phyloP scores from a whole-genome alignment of 2,888 invertebrate species.

The Nemurella pictetii region DNA sequence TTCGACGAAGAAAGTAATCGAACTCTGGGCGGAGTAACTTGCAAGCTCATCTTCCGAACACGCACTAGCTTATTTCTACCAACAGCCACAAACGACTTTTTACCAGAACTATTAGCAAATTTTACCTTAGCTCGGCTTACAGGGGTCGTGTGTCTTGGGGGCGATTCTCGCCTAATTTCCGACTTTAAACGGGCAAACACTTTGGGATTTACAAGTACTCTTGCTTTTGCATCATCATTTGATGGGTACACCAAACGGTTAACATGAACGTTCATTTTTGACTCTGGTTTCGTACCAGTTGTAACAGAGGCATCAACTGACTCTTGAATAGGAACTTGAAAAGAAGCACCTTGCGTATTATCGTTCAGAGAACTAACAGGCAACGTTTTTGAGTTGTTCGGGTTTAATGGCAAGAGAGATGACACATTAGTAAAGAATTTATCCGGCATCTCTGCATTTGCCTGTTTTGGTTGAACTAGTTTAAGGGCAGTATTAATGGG shows the following conservation, averaged over 20 bases:
- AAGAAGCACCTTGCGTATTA: background rate
- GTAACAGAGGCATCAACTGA: no score
- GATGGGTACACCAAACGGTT: background rate
- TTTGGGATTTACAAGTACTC: slow-evolving; percentile 35
- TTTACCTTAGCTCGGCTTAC: slow-evolving; percentile 4
- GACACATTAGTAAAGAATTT: no score
- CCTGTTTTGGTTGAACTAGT: no score
- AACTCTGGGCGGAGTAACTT: background rate
- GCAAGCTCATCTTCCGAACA: background rate
- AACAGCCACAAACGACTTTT: slow-evolving; percentile 4
- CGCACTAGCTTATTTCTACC: slow-evolving; percentile 32
- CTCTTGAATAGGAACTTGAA: background rate
- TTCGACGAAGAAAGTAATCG: background rate
- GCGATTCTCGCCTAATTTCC: slow-evolving; percentile 9
- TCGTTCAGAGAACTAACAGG: background rate
- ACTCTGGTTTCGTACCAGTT: background rate
- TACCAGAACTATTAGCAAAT: background rate
- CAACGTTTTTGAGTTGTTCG: no score
- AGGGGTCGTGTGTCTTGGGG: background rate
- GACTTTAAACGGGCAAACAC: slow-evolving; percentile 27
- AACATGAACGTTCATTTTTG: background rate
- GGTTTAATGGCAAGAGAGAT: no score
- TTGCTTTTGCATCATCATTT: slow-evolving; percentile 24
- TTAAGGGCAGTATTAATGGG: no score
- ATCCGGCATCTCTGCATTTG: no score